Evolutionary conservation across 2,113 vertebrate genomes (phyloP).

Genomic region (Sebastes fasciatus): DNA sequence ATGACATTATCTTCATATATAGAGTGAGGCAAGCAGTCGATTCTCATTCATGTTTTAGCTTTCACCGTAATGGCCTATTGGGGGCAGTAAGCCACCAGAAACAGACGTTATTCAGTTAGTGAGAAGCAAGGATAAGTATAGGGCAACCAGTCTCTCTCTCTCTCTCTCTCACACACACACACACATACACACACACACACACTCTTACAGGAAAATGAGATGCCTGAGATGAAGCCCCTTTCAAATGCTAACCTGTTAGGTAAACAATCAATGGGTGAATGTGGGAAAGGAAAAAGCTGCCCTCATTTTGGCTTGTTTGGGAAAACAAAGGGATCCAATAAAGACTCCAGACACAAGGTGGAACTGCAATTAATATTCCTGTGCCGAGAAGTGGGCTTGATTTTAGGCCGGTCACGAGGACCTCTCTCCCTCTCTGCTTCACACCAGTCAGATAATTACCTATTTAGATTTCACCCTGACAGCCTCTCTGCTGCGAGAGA

Average conservation of each 20-base stretch:
- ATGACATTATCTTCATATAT: neutral
- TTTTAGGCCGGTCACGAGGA: slow-evolving; percentile 69
- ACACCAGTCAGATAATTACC: slow-evolving; percentile 73
- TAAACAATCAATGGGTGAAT: slow-evolving; percentile 71
- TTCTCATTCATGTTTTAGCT: slow-evolving; percentile 3
- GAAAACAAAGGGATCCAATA: slow-evolving; percentile 58
- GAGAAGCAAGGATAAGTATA: slow-evolving; percentile 59
- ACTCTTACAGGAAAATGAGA: slow-evolving; percentile 51
- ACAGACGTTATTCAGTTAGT: slow-evolving; percentile 32
- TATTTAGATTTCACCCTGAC: slow-evolving; percentile 75
- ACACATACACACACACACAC: slow-evolving; percentile 14
- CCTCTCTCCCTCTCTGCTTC: slow-evolving; percentile 17
- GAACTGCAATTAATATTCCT: slow-evolving; percentile 75
- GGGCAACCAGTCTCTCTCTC: slow-evolving; percentile 31
- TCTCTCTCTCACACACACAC: slow-evolving; percentile 4
- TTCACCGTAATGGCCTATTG: slow-evolving; percentile 63
- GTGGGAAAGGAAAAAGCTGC: slow-evolving; percentile 42
- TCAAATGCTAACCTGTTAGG: slow-evolving; percentile 63
- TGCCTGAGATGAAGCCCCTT: slow-evolving; percentile 56
- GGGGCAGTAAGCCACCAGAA: slow-evolving; percentile 79
- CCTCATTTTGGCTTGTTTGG: slow-evolving; percentile 63
- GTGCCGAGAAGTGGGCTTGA: slow-evolving; percentile 50
- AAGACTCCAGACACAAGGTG: slow-evolving; percentile 58
- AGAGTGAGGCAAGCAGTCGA: neutral
- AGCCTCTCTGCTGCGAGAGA: slow-evolving; percentile 57